Conservation (phyloP, 1,140 invertebrate species). For the Drosophila subobscura region DNA sequence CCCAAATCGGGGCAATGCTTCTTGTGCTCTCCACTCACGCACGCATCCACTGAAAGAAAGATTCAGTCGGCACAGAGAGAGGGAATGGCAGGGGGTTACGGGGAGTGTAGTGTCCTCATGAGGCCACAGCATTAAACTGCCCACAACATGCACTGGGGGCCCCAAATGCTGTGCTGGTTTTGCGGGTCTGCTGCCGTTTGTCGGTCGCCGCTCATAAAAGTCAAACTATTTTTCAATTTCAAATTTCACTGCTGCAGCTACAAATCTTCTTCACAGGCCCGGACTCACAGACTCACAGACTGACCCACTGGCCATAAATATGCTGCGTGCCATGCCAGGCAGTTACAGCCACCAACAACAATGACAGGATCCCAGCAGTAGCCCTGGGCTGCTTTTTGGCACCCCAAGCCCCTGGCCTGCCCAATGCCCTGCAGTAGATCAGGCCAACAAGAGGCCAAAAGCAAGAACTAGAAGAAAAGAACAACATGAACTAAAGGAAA, state of each 20-base stretch:
- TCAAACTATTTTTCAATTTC: conserved; percentile 82
- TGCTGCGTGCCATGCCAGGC: conserved; percentile 68
- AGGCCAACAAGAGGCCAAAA: conserved; percentile 46
- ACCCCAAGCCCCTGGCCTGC: neutral
- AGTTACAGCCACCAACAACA: conserved; percentile 16
- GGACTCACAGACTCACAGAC: conserved; percentile 38
- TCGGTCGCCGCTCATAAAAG: conserved; percentile 75
- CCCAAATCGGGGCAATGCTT: conserved; percentile 45
- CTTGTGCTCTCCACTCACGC: conserved; percentile 43
- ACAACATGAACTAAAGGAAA: too few relatives aligned
- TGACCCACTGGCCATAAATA: conserved; percentile 79
- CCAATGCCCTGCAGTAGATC: conserved; percentile 49
- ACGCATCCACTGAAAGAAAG: conserved; percentile 12
- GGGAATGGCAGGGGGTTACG: neutral
- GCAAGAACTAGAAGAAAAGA: conserved; percentile 19
- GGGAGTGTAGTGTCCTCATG: too few relatives aligned
- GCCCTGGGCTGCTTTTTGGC: conserved; percentile 38
- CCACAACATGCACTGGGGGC: conserved; percentile 45
- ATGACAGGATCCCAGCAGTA: conserved; percentile 3
- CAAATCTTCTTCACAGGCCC: conserved; percentile 73
- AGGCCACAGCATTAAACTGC: conserved; percentile 39
- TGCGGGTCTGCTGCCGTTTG: conserved; percentile 50
- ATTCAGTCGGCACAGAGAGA: conserved; percentile 6
- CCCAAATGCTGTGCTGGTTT: conserved; percentile 27
- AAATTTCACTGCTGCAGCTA: conserved; percentile 76